Evolutionary conservation across 2,113 vertebrate species (phyloP), one percentile per base, ranked within the genome.

Genomic region (Alces alces): DNA sequence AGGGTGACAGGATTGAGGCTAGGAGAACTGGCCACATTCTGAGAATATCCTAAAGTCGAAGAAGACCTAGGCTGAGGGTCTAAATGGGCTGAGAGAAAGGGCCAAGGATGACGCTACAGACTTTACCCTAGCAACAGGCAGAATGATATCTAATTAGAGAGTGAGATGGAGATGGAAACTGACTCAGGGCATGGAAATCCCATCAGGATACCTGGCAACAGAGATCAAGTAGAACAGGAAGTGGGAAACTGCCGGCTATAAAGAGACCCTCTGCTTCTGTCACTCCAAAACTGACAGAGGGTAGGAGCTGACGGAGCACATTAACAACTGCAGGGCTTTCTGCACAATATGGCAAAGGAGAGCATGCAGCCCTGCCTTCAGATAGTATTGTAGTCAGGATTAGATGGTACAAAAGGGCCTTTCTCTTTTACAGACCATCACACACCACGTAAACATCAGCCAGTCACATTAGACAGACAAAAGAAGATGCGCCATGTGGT

Each of bases 341-440:
- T 25, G 47, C 3, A 10, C 1, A 28, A 23, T 8, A 27, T 0
- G 8, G 33, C 43, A 45, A 6, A 17, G 13, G 5, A 84, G 33
- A 93, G 33, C n/a, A 39, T 0, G 19, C 23, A 86, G 64, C 28
- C 83, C 50, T 2, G 4, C 52, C 83, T 73, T 47, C 73, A 39
- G 11, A 2, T 0, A 3, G 45, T 2, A 86, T 0, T 86, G 19
- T 4, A 2, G 21, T 6, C 36, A 52, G 95, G 96, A 89, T 25
- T 47, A 91, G 79, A 73, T 1, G 14, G 11, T 0, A 80, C 23
- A 76, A 91, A 95, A 60, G 55, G 33, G 13, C 45, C 27, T 54
- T 83, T 70, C 82, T 66, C 78, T 93, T 43, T 57, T 17, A 79
- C 4, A 70, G 95, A 93, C 33, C 60, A 23, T 21, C 57, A 58